Conservation (phyloP, 2,797 vertebrate species). For the Bothrops alternatus region DNA sequence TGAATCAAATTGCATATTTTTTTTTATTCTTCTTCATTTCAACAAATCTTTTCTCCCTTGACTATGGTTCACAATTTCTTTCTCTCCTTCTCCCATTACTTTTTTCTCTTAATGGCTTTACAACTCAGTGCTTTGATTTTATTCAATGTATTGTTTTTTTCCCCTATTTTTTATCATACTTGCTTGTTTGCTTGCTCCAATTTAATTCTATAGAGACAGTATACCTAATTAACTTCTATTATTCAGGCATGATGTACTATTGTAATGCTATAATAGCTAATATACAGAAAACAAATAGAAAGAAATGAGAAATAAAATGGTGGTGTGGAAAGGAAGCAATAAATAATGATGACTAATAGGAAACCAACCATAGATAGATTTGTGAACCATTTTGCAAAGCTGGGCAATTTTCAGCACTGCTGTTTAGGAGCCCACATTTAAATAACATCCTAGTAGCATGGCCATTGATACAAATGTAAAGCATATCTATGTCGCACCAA, state of each 20-base stretch:
- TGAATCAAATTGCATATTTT: background rate
- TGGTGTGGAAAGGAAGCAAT: background rate
- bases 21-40: constrained; percentile 11
- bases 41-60: constrained; percentile 22
- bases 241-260: constrained; percentile 3
- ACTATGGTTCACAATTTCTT: constrained; percentile 19
- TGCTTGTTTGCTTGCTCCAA: constrained; percentile 18
- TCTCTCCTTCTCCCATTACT: background rate
- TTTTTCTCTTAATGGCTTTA: constrained; percentile 30
- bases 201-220: constrained; percentile 35
- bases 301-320: constrained; percentile 28
- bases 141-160: constrained; percentile 15
- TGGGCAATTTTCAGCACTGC: background rate
- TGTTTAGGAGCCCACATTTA: background rate
- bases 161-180: constrained; percentile 23
- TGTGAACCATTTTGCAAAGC: constrained; percentile 20
- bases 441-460: background rate
- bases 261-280: constrained; percentile 26
- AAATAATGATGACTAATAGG: constrained; percentile 29
- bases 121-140: constrained; percentile 24
- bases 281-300: constrained; percentile 25
- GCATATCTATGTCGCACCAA: background rate
- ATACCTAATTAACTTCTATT: constrained; percentile 36
- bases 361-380: constrained; percentile 21
- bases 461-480: background rate